Percentiles rank a stretch among this genome's conserved stretches.
Conservation (phyloP, 1,140 invertebrate species). For the Nautilus pompilius region DNA sequence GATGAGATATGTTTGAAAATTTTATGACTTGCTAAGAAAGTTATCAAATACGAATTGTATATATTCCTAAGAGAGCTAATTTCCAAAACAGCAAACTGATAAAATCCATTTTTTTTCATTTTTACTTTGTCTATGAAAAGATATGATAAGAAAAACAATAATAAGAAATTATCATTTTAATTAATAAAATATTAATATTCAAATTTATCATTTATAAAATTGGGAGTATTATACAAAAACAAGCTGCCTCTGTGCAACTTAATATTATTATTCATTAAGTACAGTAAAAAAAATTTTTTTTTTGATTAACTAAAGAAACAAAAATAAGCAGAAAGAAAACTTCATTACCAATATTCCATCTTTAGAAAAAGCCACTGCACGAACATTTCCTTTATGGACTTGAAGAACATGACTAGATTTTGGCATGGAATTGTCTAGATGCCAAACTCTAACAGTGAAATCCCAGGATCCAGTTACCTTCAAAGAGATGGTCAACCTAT, state of each 20-base stretch:
- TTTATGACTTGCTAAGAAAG: no score
- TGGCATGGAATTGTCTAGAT: constrained; percentile 9
- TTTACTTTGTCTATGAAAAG: no score
- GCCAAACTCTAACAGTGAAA: constrained; percentile 45
- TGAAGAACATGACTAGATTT: constrained; percentile 17
- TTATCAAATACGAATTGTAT: no score
- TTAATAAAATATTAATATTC: not conserved
- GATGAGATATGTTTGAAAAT: no score
- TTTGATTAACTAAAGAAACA: not conserved
- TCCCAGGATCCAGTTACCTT: constrained; percentile 54
- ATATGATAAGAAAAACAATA: no score
- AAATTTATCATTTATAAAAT: not conserved
- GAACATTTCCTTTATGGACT: constrained; percentile 49
- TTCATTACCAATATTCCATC: constrained; percentile 48
- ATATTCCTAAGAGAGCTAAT: no score
- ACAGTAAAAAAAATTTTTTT: not conserved
- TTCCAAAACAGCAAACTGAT: no score
- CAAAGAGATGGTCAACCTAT: constrained; percentile 1
- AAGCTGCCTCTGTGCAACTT: not conserved
- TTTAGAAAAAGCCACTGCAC: constrained; percentile 47
- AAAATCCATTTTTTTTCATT: no score
- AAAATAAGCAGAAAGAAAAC: not conserved
- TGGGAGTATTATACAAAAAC: not conserved
- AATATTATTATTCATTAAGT: not conserved
- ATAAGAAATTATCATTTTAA: not conserved